Evolutionary conservation across 2,797 vertebrate genomes (phyloP).

Genomic region (Sebastes minor): DNA sequence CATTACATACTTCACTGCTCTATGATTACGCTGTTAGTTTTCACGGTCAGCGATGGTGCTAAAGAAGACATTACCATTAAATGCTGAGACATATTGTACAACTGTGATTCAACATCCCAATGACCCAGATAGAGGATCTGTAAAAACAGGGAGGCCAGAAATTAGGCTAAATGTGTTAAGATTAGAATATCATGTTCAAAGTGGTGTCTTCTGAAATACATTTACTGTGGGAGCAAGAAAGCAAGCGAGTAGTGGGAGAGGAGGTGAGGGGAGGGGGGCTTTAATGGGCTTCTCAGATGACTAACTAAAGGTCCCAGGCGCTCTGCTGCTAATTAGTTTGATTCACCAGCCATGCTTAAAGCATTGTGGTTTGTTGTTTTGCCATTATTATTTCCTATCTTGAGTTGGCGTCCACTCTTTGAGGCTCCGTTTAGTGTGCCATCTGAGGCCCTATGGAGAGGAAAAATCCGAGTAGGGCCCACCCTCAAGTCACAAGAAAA

Average conservation of each 20-base stretch:
- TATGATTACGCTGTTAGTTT: constrained; percentile 55
- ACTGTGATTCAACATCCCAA: constrained; percentile 23
- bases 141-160: constrained; percentile 15
- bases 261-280: neutral
- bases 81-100: constrained; percentile 5
- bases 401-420: constrained; percentile 55
- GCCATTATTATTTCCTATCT: constrained; percentile 64
- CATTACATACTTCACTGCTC: constrained; percentile 43
- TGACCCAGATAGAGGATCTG: constrained; percentile 18
- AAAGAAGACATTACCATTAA: constrained; percentile 45
- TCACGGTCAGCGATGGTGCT: constrained; percentile 26
- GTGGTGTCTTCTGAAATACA: constrained; percentile 24
- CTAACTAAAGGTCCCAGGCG: constrained; percentile 66
- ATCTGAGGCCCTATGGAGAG: constrained; percentile 41
- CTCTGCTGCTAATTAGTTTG: constrained; percentile 78
- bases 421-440: constrained; percentile 47
- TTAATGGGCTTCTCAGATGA: constrained; percentile 75
- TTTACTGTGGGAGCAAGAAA: constrained; percentile 27
- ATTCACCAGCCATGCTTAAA: constrained; percentile 71
- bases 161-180: constrained; percentile 26
- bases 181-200: constrained; percentile 26
- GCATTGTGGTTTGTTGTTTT: constrained; percentile 72
- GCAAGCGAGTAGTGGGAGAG: constrained; percentile 1
- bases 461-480: constrained; percentile 12
- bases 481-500: constrained; percentile 45